Evolutionary conservation across 2,797 vertebrate species (phyloP).

Genomic region (Gobionotothen gibberifrons): DNA sequence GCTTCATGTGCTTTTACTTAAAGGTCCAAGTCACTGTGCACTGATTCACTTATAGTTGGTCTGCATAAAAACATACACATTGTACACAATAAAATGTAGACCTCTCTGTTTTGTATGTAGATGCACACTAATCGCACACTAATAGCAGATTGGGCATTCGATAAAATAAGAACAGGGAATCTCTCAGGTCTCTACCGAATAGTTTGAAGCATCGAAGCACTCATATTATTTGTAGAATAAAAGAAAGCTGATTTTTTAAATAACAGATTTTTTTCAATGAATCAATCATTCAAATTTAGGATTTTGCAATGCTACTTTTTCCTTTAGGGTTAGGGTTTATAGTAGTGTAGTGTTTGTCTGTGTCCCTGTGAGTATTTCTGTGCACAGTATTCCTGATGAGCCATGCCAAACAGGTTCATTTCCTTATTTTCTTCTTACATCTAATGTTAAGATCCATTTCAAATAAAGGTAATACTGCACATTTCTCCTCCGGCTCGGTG

Average conservation of each 20-base stretch:
- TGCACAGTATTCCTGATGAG: slow-evolving; percentile 24
- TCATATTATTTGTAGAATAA: no score
- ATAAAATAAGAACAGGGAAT: neutral
- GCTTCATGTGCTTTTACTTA: neutral
- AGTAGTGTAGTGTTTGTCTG: neutral
- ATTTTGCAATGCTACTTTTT: no score
- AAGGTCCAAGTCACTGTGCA: neutral
- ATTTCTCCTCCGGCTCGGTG: slow-evolving; percentile 16
- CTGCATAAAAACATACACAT: neutral
- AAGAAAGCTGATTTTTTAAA: no score
- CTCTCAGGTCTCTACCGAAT: no score
- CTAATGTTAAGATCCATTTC: slow-evolving; percentile 39
- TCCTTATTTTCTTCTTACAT: neutral
- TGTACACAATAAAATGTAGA: neutral
- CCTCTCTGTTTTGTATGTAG: no score
- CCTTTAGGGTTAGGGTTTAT: neutral
- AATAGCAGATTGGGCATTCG: neutral
- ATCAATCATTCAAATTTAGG: no score
- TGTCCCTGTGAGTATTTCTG: slow-evolving; percentile 5
- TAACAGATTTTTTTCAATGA: no score
- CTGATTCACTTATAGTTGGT: neutral
- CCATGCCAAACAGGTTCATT: slow-evolving; percentile 36
- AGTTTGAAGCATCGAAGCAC: no score
- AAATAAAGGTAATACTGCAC: slow-evolving; percentile 40
- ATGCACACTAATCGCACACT: neutral